These are phyloP conservation scores for Triplophysa rosa DNA, from an alignment of 2,113 vertebrate species.

Conservation along the genomic window DNA sequence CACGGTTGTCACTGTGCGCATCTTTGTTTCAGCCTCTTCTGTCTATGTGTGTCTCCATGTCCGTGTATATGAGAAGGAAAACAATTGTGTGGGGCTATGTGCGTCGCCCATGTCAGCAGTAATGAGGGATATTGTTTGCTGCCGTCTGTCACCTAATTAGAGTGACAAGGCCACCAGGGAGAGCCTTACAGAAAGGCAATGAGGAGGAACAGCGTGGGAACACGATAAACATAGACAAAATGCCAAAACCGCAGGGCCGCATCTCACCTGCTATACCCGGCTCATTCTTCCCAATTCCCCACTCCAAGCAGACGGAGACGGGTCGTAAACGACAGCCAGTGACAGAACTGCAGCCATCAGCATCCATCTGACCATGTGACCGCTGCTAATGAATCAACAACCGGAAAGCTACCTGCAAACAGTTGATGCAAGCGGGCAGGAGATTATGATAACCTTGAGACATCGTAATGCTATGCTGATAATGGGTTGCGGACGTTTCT, in stretches of 20 bases:
- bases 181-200: constrained; percentile 43
- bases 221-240: constrained; percentile 50
- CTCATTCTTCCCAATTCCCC: constrained; percentile 46
- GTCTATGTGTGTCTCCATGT: constrained; percentile 14
- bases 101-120: constrained; percentile 51
- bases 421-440: neutral
- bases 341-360: constrained; percentile 43
- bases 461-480: neutral
- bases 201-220: constrained; percentile 53
- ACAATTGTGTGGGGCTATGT: constrained; percentile 38
- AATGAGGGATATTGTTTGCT: constrained; percentile 61
- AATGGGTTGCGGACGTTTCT: neutral
- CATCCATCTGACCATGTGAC: constrained; percentile 29
- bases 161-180: constrained; percentile 60
- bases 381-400: constrained; percentile 44
- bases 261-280: constrained; percentile 45
- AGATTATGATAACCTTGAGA: constrained; percentile 9
- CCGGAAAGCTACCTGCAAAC: constrained; percentile 12
- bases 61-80: constrained; percentile 42
- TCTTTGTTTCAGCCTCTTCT: constrained; percentile 34
- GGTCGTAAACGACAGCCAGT: constrained; percentile 26
- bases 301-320: constrained; percentile 13
- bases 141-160: constrained; percentile 64
- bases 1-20: neutral
- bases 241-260: constrained; percentile 36